Conservation (phyloP, 2,888 invertebrate genomes). For the Steinernema scapterisci region DNA sequence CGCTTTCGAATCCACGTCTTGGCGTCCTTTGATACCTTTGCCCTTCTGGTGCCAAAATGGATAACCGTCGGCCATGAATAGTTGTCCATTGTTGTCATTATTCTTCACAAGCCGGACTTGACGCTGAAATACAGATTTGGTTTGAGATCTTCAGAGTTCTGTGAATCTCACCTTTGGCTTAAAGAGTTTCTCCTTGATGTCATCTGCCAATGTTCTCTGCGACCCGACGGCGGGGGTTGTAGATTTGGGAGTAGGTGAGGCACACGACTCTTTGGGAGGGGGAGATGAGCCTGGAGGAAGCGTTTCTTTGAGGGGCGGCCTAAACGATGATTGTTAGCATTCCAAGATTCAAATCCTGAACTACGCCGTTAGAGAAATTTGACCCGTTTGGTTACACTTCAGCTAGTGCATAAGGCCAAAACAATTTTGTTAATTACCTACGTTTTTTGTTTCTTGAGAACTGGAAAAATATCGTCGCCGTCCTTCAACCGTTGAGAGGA, state of each 20-base stretch:
- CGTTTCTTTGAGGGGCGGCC: neutral
- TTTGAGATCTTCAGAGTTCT: neutral
- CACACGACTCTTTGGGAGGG: neutral
- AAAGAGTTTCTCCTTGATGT: constrained; percentile 13
- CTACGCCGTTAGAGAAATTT: too few relatives aligned
- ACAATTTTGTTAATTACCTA: too few relatives aligned
- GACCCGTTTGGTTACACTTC: too few relatives aligned
- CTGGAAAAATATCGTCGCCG: constrained; percentile 13
- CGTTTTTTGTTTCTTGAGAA: neutral
- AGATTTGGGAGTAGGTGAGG: too few relatives aligned
- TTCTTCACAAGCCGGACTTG: constrained; percentile 19
- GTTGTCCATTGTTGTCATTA: constrained; percentile 32
- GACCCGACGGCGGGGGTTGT: neutral
- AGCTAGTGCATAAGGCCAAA: too few relatives aligned
- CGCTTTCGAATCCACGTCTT: neutral
- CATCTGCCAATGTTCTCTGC: neutral
- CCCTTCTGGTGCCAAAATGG: constrained; percentile 40
- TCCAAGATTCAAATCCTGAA: too few relatives aligned
- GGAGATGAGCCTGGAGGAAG: neutral
- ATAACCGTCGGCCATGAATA: constrained; percentile 33
- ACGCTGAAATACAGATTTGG: neutral
- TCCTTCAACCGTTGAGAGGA: neutral
- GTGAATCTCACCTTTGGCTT: constrained; percentile 3
- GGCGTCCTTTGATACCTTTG: neutral
- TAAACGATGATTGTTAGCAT: too few relatives aligned